Evolutionary conservation across 2,797 vertebrate species (phyloP).

Genomic region (Lagocephalus sceleratus): DNA sequence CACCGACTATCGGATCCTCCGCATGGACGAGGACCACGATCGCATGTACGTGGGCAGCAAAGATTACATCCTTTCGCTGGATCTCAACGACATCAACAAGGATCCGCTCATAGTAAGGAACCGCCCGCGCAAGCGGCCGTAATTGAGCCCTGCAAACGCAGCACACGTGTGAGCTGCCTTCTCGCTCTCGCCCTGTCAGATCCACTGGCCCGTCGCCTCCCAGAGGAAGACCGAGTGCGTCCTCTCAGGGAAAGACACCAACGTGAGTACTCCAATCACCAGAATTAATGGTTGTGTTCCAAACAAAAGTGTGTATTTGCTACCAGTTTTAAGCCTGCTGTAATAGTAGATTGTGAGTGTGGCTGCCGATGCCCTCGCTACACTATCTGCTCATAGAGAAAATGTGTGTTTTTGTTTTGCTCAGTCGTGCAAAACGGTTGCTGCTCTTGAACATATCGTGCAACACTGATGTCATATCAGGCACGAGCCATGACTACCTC

Average conservation of each 20-base stretch:
- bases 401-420: too few species aligned
- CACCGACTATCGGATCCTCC: slow-evolving; percentile 94
- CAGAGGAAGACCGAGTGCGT: slow-evolving; percentile 96
- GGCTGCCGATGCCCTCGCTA: too few species aligned
- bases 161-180: slow-evolving; percentile 23
- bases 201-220: slow-evolving; percentile 92
- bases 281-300: not conserved
- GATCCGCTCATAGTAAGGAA: slow-evolving; percentile 96
- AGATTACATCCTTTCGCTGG: slow-evolving; percentile 95
- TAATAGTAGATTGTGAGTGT: too few species aligned
- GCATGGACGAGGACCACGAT: slow-evolving; percentile 98
- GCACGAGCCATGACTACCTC: too few species aligned
- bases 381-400: too few species aligned
- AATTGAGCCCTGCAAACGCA: not conserved
- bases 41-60: slow-evolving; percentile 99
- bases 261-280: slow-evolving; percentile 78
- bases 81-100: slow-evolving; percentile 98
- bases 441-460: too few species aligned
- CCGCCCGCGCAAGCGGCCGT: slow-evolving; percentile 2
- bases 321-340: not conserved
- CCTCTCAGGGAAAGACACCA: slow-evolving; percentile 93
- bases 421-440: too few species aligned
- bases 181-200: slow-evolving; percentile 71
- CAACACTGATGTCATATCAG: too few species aligned
- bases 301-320: not conserved